A percentile compares a stretch with the other conserved stretches of the same genome.
Conservation (phyloP, 1,140 invertebrate genomes). For the Chymomyza costata region DNA sequence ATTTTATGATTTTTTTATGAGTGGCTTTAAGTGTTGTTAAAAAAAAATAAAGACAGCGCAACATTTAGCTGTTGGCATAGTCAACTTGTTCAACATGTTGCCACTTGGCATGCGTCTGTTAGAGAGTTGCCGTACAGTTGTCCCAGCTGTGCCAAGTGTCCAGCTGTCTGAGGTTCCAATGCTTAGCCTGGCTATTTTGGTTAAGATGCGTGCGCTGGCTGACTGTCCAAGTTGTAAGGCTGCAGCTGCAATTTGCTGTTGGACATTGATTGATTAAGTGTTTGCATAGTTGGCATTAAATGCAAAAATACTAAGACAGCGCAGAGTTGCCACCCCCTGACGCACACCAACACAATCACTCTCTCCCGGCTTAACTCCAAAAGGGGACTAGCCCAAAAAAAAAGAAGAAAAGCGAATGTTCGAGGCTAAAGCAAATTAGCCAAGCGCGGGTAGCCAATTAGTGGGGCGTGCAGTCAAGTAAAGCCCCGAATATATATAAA, state of each 20-base stretch:
- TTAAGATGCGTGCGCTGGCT: too few species aligned
- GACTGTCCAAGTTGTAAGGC: too few species aligned
- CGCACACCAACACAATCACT: too few species aligned
- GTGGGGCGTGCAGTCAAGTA: conserved; percentile 28
- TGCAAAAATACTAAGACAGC: conserved; percentile 32
- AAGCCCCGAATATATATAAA: conserved; percentile 13
- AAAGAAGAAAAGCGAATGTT: conserved; percentile 2
- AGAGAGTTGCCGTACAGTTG: neutral
- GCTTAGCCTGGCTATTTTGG: conserved; percentile 29
- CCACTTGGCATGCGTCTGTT: neutral
- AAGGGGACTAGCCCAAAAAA: neutral
- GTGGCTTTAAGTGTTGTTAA: neutral
- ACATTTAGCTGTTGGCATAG: neutral
- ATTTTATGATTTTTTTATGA: neutral
- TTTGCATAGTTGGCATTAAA: conserved; percentile 27
- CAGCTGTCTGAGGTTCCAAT: too few species aligned
- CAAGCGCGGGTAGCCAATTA: conserved; percentile 21
- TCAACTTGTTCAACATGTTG: conserved; percentile 6
- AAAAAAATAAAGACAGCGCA: conserved; percentile 1
- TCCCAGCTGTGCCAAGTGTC: neutral
- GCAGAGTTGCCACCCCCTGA: conserved; percentile 37
- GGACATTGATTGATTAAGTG: conserved; percentile 42
- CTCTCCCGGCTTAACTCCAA: too few species aligned
- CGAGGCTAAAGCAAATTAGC: neutral
- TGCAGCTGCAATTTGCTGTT: too few species aligned